phyloP scores from a whole-genome alignment of 2,888 invertebrate genomes.

The Microctonus aethiopoides region DNA sequence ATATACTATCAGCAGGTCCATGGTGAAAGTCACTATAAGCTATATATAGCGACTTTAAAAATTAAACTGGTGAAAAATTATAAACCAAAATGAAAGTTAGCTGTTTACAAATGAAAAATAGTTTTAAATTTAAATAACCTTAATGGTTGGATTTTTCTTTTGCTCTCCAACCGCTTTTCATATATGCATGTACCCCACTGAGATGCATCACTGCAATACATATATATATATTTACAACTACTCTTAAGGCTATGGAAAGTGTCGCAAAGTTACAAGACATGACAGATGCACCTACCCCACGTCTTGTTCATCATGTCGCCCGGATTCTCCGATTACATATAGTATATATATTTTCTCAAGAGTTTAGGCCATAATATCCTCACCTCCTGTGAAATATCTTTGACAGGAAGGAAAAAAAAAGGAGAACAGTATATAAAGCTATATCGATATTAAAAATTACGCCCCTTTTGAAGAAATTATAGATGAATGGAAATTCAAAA shows the following conservation, averaged over 20 bases:
- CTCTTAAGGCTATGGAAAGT: constrained; percentile 19
- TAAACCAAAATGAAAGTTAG: not conserved
- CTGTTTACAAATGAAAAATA: too few species aligned
- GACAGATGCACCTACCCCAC: constrained; percentile 29
- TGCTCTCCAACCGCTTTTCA: too few species aligned
- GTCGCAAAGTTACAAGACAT: constrained; percentile 22
- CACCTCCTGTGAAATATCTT: not conserved
- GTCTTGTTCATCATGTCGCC: not conserved
- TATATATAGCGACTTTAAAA: too few species aligned
- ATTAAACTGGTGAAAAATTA: too few species aligned
- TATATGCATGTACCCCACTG: too few species aligned
- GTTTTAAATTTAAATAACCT: too few species aligned
- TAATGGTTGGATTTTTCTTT: too few species aligned
- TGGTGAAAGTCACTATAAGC: not conserved
- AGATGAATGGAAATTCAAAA: too few species aligned
- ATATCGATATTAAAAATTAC: not conserved
- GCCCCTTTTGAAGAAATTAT: too few species aligned
- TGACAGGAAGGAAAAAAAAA: not conserved
- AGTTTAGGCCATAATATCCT: not conserved
- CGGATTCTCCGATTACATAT: not conserved
- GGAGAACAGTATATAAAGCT: too few species aligned
- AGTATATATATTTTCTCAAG: not conserved
- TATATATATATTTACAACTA: too few species aligned
- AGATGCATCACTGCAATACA: too few species aligned
- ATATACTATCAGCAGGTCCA: not conserved